Conservation (phyloP, 2,797 vertebrate genomes). For the Petrocephalus sullivani region DNA sequence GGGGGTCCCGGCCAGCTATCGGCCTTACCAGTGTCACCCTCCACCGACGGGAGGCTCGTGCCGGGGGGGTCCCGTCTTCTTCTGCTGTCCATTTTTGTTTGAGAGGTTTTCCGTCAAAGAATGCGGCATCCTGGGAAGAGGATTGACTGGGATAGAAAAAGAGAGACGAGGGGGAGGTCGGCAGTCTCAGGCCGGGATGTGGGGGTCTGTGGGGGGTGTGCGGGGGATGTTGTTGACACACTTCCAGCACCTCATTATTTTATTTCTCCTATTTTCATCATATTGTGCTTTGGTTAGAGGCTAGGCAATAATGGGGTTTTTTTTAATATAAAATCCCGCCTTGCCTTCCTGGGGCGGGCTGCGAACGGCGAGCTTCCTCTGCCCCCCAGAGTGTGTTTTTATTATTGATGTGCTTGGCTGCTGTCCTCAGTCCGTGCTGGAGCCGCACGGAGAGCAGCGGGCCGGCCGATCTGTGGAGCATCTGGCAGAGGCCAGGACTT, state of each 20-base stretch:
- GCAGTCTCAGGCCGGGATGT: neutral
- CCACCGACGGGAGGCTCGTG: too few species aligned
- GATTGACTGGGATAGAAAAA: neutral
- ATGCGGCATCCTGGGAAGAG: neutral
- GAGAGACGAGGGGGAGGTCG: neutral
- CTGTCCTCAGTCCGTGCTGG: conserved; percentile 31
- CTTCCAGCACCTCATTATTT: conserved; percentile 37
- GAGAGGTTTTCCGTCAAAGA: neutral
- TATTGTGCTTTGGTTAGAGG: conserved; percentile 50
- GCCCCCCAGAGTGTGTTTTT: conserved; percentile 45
- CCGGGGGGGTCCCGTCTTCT: neutral
- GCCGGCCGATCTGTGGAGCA: conserved; percentile 54
- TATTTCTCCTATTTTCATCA: conserved; percentile 57
- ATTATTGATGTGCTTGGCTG: conserved; percentile 41
- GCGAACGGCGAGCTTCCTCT: conserved; percentile 43
- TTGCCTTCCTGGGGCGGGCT: conserved; percentile 56
- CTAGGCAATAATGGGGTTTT: conserved; percentile 53
- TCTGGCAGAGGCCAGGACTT: conserved; percentile 39
- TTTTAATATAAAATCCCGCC: conserved; percentile 12
- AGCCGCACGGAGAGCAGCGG: conserved; percentile 52
- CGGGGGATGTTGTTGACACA: conserved; percentile 31
- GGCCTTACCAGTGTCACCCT: too few species aligned
- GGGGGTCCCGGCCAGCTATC: neutral
- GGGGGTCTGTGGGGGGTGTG: neutral
- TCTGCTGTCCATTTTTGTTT: neutral